These are phyloP conservation scores for Melanostoma scalare DNA, from an alignment of 2,888 invertebrate genomes.

Conservation along the genomic window DNA sequence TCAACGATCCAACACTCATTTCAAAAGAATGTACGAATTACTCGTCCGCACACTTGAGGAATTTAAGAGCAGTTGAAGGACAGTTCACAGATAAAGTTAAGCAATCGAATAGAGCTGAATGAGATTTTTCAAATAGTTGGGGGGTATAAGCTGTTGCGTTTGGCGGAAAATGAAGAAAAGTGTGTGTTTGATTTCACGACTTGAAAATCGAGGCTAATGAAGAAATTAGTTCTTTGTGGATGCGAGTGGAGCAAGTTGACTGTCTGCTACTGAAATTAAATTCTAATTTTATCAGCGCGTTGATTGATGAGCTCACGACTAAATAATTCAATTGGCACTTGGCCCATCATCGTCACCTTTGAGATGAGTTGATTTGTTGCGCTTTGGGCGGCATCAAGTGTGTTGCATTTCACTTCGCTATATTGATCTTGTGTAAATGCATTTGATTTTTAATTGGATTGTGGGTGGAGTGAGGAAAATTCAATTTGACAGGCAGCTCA, in stretches of 20 bases:
- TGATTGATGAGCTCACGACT: slow-evolving; percentile 71
- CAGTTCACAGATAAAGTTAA: slow-evolving; percentile 49
- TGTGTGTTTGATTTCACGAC: background rate
- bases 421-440: slow-evolving; percentile 20
- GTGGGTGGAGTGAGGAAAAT: slow-evolving; percentile 28
- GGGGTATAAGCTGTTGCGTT: background rate
- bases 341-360: slow-evolving; percentile 58
- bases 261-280: slow-evolving; percentile 45
- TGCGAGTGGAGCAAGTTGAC: slow-evolving; percentile 4
- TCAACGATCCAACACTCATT: slow-evolving; percentile 35
- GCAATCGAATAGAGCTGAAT: background rate
- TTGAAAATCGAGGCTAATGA: slow-evolving; percentile 16
- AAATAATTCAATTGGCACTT: slow-evolving; percentile 70
- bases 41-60: slow-evolving; percentile 7
- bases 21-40: slow-evolving; percentile 41
- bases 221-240: slow-evolving; percentile 11
- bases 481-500: slow-evolving; percentile 43
- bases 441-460: slow-evolving; percentile 56
- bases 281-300: slow-evolving; percentile 60
- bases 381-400: slow-evolving; percentile 21
- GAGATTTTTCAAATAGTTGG: slow-evolving; percentile 3
- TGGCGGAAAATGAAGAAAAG: background rate
- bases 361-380: slow-evolving; percentile 46
- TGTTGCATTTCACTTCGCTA: slow-evolving; percentile 6
- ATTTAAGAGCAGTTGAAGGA: slow-evolving; percentile 38